Evolutionary conservation across 2,797 vertebrate species (phyloP), one percentile per base, ranked within the genome.

Genomic region (Chelmon rostratus): DNA sequence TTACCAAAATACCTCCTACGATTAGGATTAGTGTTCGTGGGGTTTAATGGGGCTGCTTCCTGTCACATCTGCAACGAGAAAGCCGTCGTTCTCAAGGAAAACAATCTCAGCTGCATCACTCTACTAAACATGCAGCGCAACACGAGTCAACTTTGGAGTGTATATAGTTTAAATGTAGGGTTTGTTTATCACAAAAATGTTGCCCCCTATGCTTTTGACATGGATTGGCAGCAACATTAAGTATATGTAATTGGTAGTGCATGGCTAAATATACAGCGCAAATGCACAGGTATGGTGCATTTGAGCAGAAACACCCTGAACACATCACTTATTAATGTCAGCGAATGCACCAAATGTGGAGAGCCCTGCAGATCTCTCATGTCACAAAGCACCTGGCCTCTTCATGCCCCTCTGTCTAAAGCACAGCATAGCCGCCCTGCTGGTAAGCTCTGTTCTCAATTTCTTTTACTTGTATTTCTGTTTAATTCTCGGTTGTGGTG

Each of bases 21-120:
- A n/a, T n/a, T n/a, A n/a, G n/a, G n/a, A n/a, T n/a, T n/a, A n/a
- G n/a, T 50, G 18, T 23, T 50, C 28, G 21, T 9, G 1, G 18
- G 67, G 59, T 16, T 35, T 44, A 63, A 42, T 53, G 58, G 53
- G 49, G 63, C 70, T 19, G 5, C 25, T 35, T 44, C 37, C 58
- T 63, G 72, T 11, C 49, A 18, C 19, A 42, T 40, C 23, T 62
- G 25, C 47, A 53, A 52, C 28, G 8, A 72, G 25, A 62, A 52
- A n/a, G 46, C 33, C 38, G 42, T 21, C 0, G 6, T 62, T 31
- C 35, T 71, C 35, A 42, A 70, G 35, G 6, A 42, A 50, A 53
- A 42, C 35, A n/a, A 19, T 65, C 2, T 65, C 21, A 56, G 8
- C 31, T 46, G 3, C 21, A 25, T 44, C 25, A 35, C 21, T 73